Conservation (phyloP, 2,888 invertebrate genomes). For the Nomada flava region DNA sequence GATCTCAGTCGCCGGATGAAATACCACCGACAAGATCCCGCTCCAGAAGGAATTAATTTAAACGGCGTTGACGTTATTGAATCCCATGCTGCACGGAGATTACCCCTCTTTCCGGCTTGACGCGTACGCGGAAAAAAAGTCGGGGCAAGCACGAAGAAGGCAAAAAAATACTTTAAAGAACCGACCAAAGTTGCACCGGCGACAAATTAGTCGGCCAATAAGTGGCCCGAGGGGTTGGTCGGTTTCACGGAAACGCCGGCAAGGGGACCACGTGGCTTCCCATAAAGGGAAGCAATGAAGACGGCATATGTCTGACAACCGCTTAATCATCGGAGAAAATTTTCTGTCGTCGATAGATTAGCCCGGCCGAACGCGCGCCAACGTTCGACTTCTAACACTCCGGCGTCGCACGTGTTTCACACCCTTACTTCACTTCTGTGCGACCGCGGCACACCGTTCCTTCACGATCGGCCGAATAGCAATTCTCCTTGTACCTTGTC, state of each 20-base stretch:
- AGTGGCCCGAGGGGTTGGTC: conserved; percentile 59
- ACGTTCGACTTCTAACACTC: conserved; percentile 60
- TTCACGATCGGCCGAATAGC: background rate
- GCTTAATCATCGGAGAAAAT: conserved; percentile 78
- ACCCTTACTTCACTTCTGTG: conserved; percentile 16
- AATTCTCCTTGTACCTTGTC: background rate
- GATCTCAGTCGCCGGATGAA: background rate
- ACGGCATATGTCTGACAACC: conserved; percentile 75
- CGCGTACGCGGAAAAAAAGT: conserved; percentile 19
- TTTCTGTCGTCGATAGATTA: conserved; percentile 73
- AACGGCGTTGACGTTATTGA: conserved; percentile 3
- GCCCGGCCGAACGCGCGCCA: conserved; percentile 30
- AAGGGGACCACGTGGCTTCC: conserved; percentile 57
- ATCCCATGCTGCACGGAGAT: conserved; percentile 36
- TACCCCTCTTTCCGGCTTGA: conserved; percentile 34
- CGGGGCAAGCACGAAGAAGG: background rate
- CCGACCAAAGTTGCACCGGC: conserved; percentile 68
- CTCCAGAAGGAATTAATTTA: conserved; percentile 2
- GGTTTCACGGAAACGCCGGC: conserved; percentile 70
- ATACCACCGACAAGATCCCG: background rate
- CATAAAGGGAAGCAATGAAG: conserved; percentile 76
- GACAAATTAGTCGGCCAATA: conserved; percentile 73
- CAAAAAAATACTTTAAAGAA: conserved; percentile 30
- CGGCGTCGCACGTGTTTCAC: conserved; percentile 58
- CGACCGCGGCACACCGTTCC: background rate